Evolutionary conservation across 2,797 vertebrate species (phyloP).

Genomic region (Artibeus jamaicensis): DNA sequence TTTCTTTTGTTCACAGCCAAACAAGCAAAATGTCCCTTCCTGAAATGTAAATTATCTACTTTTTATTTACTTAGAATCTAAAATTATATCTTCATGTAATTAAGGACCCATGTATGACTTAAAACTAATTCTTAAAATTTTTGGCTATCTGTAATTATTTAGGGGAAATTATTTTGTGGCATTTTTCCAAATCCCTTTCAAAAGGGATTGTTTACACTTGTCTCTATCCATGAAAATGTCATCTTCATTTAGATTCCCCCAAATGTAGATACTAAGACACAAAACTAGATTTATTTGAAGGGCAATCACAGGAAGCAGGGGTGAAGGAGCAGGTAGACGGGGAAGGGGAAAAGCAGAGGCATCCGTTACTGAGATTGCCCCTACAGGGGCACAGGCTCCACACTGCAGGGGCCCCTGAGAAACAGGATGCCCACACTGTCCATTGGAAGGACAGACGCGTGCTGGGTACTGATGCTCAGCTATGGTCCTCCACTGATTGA

Average conservation of each 20-base stretch:
- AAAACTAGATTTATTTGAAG: neutral
- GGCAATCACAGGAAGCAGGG: neutral
- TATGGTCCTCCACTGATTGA: neutral
- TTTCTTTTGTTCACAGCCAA: neutral
- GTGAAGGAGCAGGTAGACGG: neutral
- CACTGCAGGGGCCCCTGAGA: neutral
- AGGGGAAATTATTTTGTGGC: neutral
- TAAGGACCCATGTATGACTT: neutral
- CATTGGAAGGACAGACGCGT: neutral
- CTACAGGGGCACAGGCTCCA: neutral
- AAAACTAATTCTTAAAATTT: constrained; percentile 13
- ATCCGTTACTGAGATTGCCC: neutral
- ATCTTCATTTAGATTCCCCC: neutral
- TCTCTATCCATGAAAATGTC: neutral
- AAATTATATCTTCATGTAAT: neutral
- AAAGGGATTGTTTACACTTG: neutral
- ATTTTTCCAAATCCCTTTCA: too few relatives aligned
- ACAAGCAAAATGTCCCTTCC: neutral
- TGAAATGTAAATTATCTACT: neutral
- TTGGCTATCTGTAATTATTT: neutral
- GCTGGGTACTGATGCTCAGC: neutral
- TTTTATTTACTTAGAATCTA: constrained; percentile 39
- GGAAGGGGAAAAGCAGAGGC: neutral
- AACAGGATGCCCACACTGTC: neutral
- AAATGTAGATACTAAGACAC: neutral